Evolutionary conservation across 2,113 vertebrate genomes (phyloP), one percentile per base, ranked within the genome.

Genomic region (Rhadina sibilatrix): DNA sequence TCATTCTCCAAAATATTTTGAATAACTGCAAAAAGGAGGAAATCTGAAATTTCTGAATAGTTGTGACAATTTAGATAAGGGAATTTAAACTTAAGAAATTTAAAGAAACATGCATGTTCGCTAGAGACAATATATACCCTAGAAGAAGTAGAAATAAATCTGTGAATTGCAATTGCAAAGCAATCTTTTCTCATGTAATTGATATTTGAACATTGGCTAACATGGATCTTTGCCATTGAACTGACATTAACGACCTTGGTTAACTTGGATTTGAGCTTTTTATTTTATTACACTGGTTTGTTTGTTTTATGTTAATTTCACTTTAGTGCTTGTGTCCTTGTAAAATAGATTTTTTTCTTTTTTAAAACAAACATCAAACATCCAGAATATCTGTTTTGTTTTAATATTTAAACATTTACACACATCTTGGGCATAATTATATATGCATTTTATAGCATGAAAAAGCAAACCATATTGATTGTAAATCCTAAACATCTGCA

Each of bases 251-350:
- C 2, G 3, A 80, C 83, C 90, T 97, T 82, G 65, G 84, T 92
- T 97, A 97, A 96, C 94, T 91, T 89, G 94, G 79, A 79, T 96
- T 93, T 88, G 80, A 94, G 83, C 80, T 96, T 97, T 94, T 92
- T 91, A 96, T 96, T 96, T 96, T 96, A 94, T 96, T 89, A 65
- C 70, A 53, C n/a, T 96, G 81, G 71, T 89, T 95, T 96, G 94
- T 97, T 97, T 97, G 89, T 84, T 95, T 97, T 97, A 90, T 89
- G 84, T 97, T 96, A 91, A 97, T 97, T 97, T 97, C 93, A 74
- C 80, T 93, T 96, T 84, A 87, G 71, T 95, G 84, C 83, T 93
- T 95, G 66, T 59, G 60, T 96, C 87, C 81, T 90, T 88, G 70
- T 91, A 96, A 89, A 94, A 91, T 82, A 86, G 38, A 25, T 83